Evolutionary conservation across 2,797 vertebrate genomes (phyloP), one percentile per base, ranked within the genome.

Genomic region (Mus caroli): DNA sequence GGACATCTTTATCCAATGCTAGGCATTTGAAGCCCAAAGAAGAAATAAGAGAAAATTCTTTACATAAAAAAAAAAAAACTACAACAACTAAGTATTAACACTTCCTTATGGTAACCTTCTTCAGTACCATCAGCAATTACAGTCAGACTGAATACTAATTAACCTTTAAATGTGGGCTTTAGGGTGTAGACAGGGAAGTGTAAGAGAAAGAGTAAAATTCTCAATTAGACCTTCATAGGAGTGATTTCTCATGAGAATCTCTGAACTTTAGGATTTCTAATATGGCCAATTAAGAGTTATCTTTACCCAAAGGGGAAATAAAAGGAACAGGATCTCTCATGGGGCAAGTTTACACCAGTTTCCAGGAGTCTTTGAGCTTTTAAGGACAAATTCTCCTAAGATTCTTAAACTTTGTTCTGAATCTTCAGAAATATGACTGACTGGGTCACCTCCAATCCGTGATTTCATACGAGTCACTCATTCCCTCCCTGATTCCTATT

Each of bases 91-190:
- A 34, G 78, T 85, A 43, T 24, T 80, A 90, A 56, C 34, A 62
- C 54, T 34, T 77, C 88, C 82, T 93, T 46, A 71, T 87, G 79
- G 90, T 69, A 92, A 76, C 79, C 67, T 92, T 60, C 89, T 76
- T 92, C 10, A 80, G 79, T 52, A 93, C 62, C 75, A 52, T 52
- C 20, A 43, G 88, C 94, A 95, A 50, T 94, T 96, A 84, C 20
- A 13, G 88, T 78, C 88, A 94, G 89, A 93, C 56, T 1, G 75
- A 94, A 87, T 91, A 71, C 88, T 96, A 95, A 97, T 96, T 96
- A 96, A 97, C 94, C 93, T 96, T 94, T 96, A 96, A 96, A 96
- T 75, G 83, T 6, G 90, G 60, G 71, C 90, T 95, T 92, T 58
- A 1, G 4, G 88, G 86, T 73, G 91, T 15, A 46, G 54, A 75